Evolutionary conservation across 2,888 invertebrate species (phyloP).

Genomic region (Vesta saturnalis): DNA sequence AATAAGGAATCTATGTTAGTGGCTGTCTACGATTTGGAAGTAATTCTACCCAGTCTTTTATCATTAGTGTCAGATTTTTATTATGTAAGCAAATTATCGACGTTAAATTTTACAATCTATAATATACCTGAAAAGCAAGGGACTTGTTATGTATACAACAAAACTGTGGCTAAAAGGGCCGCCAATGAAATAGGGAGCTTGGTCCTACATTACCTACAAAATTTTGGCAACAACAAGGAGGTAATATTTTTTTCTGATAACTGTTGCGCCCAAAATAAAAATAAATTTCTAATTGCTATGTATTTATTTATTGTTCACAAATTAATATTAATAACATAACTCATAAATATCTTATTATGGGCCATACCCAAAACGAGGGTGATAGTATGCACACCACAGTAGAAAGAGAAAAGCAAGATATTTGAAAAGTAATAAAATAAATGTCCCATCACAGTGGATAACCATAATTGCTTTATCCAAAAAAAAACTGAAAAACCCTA

Average conservation of each 20-base stretch:
- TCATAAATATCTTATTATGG: conserved; percentile 8
- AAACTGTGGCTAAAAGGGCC: conserved; percentile 23
- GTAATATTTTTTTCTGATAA: conserved; percentile 14
- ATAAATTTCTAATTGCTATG: conserved; percentile 7
- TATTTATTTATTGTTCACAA: conserved; percentile 4
- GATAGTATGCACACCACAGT: conserved; percentile 3
- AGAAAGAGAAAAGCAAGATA: background rate
- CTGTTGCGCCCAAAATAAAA: conserved; percentile 17
- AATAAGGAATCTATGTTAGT: conserved; percentile 7
- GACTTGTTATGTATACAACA: conserved; percentile 24
- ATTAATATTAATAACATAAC: conserved; percentile 6
- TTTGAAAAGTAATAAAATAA: background rate
- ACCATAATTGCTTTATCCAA: background rate
- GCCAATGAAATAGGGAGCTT: conserved; percentile 24
- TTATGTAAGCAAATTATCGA: conserved; percentile 18
- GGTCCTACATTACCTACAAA: background rate
- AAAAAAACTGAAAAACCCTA: conserved; percentile 11
- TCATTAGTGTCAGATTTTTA: conserved; percentile 16
- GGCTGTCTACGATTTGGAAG: conserved; percentile 20
- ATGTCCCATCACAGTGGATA: background rate
- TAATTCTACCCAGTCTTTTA: conserved; percentile 18
- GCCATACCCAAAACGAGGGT: conserved; percentile 10
- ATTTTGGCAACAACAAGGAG: background rate
- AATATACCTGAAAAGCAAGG: conserved; percentile 17
- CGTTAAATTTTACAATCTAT: conserved; percentile 27